A percentile compares a stretch with the other conserved stretches of the same genome.
Evolutionary conservation across 2,113 vertebrate species (phyloP).

Genomic region (Genyomyrus donnyi): DNA sequence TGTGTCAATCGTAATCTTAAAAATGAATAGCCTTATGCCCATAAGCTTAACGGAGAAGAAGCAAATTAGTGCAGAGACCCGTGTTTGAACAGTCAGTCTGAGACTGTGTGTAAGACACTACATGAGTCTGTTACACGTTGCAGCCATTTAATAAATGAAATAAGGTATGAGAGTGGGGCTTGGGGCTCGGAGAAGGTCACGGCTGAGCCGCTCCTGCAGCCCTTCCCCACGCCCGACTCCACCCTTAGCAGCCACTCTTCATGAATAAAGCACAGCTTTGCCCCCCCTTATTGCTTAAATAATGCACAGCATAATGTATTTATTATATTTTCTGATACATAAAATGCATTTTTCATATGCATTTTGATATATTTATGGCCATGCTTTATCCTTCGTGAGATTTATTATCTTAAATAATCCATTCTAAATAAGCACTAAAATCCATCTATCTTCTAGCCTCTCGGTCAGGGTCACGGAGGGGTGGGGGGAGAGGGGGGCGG

Average conservation of each 20-base stretch:
- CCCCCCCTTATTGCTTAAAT: background rate
- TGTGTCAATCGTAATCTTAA: background rate
- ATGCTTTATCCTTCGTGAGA: background rate
- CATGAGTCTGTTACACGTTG: background rate
- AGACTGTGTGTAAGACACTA: background rate
- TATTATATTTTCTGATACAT: slow-evolving; percentile 4
- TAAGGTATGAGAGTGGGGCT: background rate
- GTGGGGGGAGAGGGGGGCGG: background rate
- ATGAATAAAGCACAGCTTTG: background rate
- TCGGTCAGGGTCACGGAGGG: background rate
- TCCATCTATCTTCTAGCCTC: background rate
- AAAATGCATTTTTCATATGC: slow-evolving; percentile 1
- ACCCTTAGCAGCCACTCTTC: background rate
- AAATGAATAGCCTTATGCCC: background rate
- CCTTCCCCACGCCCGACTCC: background rate
- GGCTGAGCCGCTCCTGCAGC: background rate
- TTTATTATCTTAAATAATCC: slow-evolving; percentile 5
- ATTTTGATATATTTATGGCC: slow-evolving; percentile 1
- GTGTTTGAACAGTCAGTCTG: background rate
- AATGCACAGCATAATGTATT: slow-evolving; percentile 7
- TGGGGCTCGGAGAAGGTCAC: background rate
- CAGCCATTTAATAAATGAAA: background rate
- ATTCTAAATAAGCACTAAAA: slow-evolving; percentile 2
- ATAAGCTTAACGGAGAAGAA: background rate
- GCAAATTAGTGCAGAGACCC: background rate